These are phyloP conservation scores for Porites evermanni DNA, from an alignment of 92 coral and sea anemone genomes.

Conservation along the genomic window DNA sequence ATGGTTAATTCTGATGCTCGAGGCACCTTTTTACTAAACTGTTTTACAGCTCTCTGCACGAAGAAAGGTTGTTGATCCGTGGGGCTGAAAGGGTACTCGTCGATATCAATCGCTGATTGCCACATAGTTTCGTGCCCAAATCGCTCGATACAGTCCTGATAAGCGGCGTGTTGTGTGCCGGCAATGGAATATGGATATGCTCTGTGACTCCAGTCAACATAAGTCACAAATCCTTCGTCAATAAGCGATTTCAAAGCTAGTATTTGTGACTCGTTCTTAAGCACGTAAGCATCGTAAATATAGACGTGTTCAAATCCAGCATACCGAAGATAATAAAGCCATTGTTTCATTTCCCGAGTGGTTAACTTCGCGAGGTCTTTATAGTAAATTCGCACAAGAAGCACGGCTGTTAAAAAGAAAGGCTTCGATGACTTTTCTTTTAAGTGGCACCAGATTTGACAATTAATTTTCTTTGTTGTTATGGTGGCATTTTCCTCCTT, in stretches of 20 bases:
- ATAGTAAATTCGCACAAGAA: slow-evolving; percentile 64
- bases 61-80: slow-evolving; percentile 44
- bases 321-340: slow-evolving; percentile 66
- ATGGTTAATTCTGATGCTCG: slow-evolving; percentile 58
- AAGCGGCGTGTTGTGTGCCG: slow-evolving; percentile 69
- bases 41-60: slow-evolving; percentile 26
- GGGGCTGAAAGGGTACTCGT: slow-evolving; percentile 69
- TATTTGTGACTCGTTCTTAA: slow-evolving; percentile 60
- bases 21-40: slow-evolving; percentile 20
- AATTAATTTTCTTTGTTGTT: neutral
- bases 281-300: slow-evolving; percentile 72
- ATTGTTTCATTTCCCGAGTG: slow-evolving; percentile 68
- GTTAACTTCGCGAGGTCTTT: slow-evolving; percentile 60
- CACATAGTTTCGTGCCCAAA: slow-evolving; percentile 49
- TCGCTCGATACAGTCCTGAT: slow-evolving; percentile 54
- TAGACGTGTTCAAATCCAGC: slow-evolving; percentile 73
- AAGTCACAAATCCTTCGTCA: slow-evolving; percentile 70
- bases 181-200: slow-evolving; percentile 66
- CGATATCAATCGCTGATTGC: slow-evolving; percentile 70
- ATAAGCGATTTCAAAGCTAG: slow-evolving; percentile 53
- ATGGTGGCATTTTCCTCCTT: neutral
- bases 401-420: slow-evolving; percentile 74
- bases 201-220: slow-evolving; percentile 68
- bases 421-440: slow-evolving; percentile 51
- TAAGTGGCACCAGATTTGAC: slow-evolving; percentile 64